Base-by-base conservation (phyloP, 2,113 vertebrate species). In the Neolamprologus tretocephalus region DNA sequence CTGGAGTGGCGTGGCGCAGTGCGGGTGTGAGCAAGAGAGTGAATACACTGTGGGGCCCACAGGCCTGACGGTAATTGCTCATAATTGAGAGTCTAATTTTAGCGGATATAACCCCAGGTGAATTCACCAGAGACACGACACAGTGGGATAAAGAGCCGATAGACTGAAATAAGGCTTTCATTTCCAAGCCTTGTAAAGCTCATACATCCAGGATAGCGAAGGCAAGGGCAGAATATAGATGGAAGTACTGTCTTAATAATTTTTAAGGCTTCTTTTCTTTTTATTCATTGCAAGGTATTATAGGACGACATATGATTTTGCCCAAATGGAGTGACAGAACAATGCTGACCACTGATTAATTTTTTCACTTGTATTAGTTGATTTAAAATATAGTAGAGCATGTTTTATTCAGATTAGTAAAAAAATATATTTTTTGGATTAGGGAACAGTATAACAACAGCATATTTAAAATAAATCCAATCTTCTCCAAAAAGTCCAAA, bases 31-130 rank as follows among this genome's bases (percentile, higher is more conserved):
- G 86, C 80, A 3, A 89, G 89, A 86, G 89, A 94, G 91, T 47
- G 90, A 95, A 94, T 91, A 80, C 94, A 94, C 94, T 86, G 83
- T 88, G 92, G 94, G 94, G 92, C 94, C 93, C 88, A 94, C 81
- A 90, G 95, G 94, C 94, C 94, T 96, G 91, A 90, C 82, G 54
- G 93, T 95, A 96, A 96, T 96, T 95, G 94, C 95, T 96, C 94
- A 94, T 96, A 95, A 97, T 96, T 96, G 95, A 93, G 83, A 89
- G 91, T 92, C 95, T 96, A 96, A 96, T 95, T 96, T 96, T 96
- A 96, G 94, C 90, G 5, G 85, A 91, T 90, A 90, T 92, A 96
- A 96, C 95, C 96, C 91, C 96, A 96, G 95, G 95, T 96, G 95
- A 96, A 96, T 92, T 92, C 95, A 94, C 93, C 53, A 87, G 95